Base-by-base conservation (phyloP, 2,797 vertebrate species). In the Anniella stebbinsi region DNA sequence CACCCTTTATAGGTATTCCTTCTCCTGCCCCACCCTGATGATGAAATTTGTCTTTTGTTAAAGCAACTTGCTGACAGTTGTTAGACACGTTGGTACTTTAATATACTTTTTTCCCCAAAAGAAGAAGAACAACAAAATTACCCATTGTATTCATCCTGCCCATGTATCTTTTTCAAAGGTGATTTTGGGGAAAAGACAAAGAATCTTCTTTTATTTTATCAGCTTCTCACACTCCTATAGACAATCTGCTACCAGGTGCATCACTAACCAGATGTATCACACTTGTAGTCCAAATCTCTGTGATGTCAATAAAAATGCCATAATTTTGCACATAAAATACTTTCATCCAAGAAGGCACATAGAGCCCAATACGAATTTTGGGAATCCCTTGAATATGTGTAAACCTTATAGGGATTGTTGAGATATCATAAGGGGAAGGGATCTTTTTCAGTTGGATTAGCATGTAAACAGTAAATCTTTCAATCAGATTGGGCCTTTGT, bases 1-100 rank as follows among this genome's bases (percentile, higher is more conserved):
- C 92, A 82, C 70, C 94, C 91, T 97, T 97, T 97, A 97, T 97
- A 97, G 95, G 91, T 87, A 93, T 94, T 92, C n/a, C 25, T 92
- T 88, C 89, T 90, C 75, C 69, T 18, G 60, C 94, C 93, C 96
- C 97, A 93, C 96, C 96, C 94, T 94, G 93, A 94, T 97, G 92
- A 94, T 92, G 95, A 95, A 96, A 97, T 93, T 92, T 63, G 67
- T 88, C 83, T 94, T 95, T 96, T 95, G 38, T 80, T 95, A 94
- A 95, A 94, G 94, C 93, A 94, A 73, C 88, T 86, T 30, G 48
- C 80, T 93, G 88, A 72, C 92, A 88, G 84, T 89, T 69, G 0
- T 93, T 84, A 48, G 94, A 36, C 38, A 75, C 86, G 88, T 89
- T 88, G 81, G 0, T 88, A 60, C 63, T 91, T 84, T 88, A 69